Percentiles rank a stretch among this genome's conserved stretches.
phyloP scores from a whole-genome alignment of 2,888 invertebrate species.

The Pseudanteris insignis region DNA sequence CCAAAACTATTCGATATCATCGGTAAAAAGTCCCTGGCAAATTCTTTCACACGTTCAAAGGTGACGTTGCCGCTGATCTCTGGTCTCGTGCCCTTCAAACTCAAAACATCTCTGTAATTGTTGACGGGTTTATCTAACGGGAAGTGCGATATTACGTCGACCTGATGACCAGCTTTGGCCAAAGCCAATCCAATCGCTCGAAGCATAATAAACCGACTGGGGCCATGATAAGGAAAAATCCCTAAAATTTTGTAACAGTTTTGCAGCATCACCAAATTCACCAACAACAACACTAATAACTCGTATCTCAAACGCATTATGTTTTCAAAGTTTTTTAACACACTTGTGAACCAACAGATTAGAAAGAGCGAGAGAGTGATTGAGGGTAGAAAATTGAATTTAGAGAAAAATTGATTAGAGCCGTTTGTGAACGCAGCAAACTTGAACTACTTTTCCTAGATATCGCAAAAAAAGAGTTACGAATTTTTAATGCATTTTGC shows the following conservation, averaged over 20 bases:
- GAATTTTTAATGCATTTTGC: too few species aligned
- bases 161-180: conserved; percentile 66
- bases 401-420: too few species aligned
- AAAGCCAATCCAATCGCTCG: conserved; percentile 64
- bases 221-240: conserved; percentile 65
- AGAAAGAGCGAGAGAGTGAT: too few species aligned
- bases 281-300: too few species aligned
- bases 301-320: too few species aligned
- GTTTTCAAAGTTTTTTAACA: too few species aligned
- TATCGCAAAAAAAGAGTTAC: too few species aligned
- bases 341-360: too few species aligned
- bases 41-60: conserved; percentile 42
- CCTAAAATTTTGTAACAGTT: conserved; percentile 63
- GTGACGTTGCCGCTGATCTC: conserved; percentile 48
- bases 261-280: neutral
- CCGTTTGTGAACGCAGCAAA: too few species aligned
- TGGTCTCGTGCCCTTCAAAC: conserved; percentile 46
- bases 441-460: too few species aligned
- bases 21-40: neutral
- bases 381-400: too few species aligned
- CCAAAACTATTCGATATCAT: conserved; percentile 37
- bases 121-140: conserved; percentile 54
- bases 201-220: conserved; percentile 67
- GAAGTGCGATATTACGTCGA: conserved; percentile 62
- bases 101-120: conserved; percentile 61